Conservation (phyloP, 2,888 invertebrate genomes). For the Drepanosiphum platanoidis region DNA sequence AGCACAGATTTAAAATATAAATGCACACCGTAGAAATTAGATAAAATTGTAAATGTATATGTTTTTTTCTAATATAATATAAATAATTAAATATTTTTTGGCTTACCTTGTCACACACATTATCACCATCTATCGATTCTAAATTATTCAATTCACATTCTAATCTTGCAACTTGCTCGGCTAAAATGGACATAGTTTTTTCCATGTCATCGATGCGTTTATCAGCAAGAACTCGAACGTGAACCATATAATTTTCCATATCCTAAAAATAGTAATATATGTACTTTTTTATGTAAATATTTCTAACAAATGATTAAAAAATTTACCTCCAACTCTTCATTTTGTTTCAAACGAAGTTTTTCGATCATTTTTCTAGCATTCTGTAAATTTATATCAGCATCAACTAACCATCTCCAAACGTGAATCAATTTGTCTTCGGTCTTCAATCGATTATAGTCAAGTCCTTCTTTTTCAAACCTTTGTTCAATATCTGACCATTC, state of each 20-base stretch:
- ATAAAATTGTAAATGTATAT: background rate
- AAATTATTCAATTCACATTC: slow-evolving; percentile 52
- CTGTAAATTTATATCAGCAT: slow-evolving; percentile 68
- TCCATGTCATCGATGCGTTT: slow-evolving; percentile 66
- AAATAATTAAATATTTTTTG: background rate
- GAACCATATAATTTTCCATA: slow-evolving; percentile 67
- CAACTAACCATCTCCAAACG: slow-evolving; percentile 68
- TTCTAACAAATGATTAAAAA: background rate
- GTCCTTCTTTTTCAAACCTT: slow-evolving; percentile 67
- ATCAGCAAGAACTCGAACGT: slow-evolving; percentile 67
- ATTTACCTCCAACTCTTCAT: slow-evolving; percentile 67
- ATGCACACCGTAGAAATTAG: background rate
- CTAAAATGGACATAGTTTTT: slow-evolving; percentile 66
- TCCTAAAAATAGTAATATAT: slow-evolving; percentile 66
- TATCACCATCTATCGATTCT: slow-evolving; percentile 60
- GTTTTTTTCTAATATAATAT: background rate
- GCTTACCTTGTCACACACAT: slow-evolving; percentile 61
- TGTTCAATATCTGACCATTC: slow-evolving; percentile 67
- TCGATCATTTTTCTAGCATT: slow-evolving; percentile 68
- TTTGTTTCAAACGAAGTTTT: slow-evolving; percentile 67
- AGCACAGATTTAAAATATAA: background rate
- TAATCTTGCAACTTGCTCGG: slow-evolving; percentile 67
- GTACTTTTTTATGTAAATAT: background rate
- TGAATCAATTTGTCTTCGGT: slow-evolving; percentile 67
- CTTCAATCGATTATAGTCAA: slow-evolving; percentile 66